These are phyloP conservation scores for Littorina saxatilis DNA, from an alignment of 1,140 invertebrate species.

Conservation along the genomic window DNA sequence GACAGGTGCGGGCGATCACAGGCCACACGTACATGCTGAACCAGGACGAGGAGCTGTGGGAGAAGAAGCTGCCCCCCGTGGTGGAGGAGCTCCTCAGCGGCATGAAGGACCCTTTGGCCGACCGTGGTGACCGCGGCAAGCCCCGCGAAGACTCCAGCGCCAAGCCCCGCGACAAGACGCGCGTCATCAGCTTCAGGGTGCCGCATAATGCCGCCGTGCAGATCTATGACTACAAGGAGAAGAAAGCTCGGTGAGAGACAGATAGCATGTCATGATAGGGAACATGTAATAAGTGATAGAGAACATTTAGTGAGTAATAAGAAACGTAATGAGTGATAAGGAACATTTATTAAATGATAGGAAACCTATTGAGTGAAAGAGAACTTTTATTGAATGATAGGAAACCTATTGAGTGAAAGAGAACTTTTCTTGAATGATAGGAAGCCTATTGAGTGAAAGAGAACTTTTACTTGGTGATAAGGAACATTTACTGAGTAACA, in stretches of 20 bases:
- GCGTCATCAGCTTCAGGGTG: conserved; percentile 77
- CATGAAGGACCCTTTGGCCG: conserved; percentile 75
- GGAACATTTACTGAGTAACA: too few relatives aligned
- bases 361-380: too few relatives aligned
- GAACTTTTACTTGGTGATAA: too few relatives aligned
- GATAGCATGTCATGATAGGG: too few relatives aligned
- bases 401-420: too few relatives aligned
- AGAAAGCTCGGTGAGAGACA: conserved; percentile 77
- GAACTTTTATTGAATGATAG: too few relatives aligned
- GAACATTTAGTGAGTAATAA: too few relatives aligned
- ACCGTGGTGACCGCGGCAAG: conserved; percentile 64
- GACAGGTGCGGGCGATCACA: conserved; percentile 76
- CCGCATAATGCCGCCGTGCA: conserved; percentile 80
- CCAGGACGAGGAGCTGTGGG: conserved; percentile 79
- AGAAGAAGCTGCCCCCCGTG: conserved; percentile 74
- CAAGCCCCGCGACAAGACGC: conserved; percentile 72
- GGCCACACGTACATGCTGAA: conserved; percentile 79
- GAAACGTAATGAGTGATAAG: too few relatives aligned
- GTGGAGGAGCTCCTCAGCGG: conserved; percentile 74
- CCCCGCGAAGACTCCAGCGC: conserved; percentile 16
- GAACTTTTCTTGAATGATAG: too few relatives aligned
- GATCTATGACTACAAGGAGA: conserved; percentile 79
- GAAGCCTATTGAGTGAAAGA: too few relatives aligned
- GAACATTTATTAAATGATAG: too few relatives aligned
- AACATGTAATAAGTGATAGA: too few relatives aligned